Evolutionary conservation across 2,888 invertebrate species (phyloP), one percentile per base, ranked within the genome.

Genomic region (Resseliella maxima): DNA sequence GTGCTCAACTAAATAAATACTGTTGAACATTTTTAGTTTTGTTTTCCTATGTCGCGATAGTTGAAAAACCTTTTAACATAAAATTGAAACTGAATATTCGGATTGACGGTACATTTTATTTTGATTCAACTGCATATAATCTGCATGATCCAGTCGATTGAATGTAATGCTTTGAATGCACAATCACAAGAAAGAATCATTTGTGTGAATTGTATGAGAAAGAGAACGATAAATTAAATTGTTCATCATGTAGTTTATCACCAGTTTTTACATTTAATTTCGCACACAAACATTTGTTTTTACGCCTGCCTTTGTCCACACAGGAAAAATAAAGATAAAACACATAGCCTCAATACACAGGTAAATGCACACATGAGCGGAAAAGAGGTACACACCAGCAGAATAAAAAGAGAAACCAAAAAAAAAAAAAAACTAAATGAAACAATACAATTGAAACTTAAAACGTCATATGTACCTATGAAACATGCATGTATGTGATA

Each of bases 261-360:
- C 31, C 27, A 31, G 72, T 31, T 72, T n/a, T 72, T 72, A 72
- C 72, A 72, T 72, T 72, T 72, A 31, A 72, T 72, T 72, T 72
- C 31, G 35, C 72, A 72, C 72, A 72, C 72, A 72, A 72, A 31
- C 72, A 72, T 72, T 72, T 72, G 72, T 72, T 72, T 72, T 72
- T 15, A 72, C 72, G 72, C 72, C 35, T 18, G 72, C 72, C 15
- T 31, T 72, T 72, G 72, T 72, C 72, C 72, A 72, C 15, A 72
- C 72, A 72, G 59, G 24, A 35, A 72, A 72, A 72, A 35, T 31
- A 3, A 72, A 72, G 27, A 72, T 72, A 72, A 59, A 59, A 59
- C 24, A 24, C 59, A 59, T 59, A 59, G 24, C 59, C 12, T 72
- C 31, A 72, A 31, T 72, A 72, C 72, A 35, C 72, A 72, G 72